phyloP scores from a whole-genome alignment of 2,888 invertebrate genomes.

The Epinotia demarniana region DNA sequence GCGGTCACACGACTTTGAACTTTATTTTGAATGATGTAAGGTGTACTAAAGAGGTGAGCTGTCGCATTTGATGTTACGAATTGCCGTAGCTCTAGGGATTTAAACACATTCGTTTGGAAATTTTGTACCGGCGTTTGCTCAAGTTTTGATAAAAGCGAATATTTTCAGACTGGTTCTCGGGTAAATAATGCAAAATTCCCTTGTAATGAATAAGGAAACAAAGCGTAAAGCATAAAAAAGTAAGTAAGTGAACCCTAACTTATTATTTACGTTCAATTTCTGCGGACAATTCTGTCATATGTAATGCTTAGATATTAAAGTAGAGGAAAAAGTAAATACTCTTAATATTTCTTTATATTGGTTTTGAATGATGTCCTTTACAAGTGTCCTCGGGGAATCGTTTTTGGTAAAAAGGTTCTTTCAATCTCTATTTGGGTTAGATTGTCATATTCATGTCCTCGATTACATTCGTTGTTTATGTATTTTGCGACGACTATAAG shows the following conservation, averaged over 20 bases:
- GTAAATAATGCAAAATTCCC: neutral
- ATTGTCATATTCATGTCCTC: neutral
- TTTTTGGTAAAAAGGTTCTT: slow-evolving; percentile 12
- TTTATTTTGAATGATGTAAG: neutral
- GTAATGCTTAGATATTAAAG: slow-evolving; percentile 20
- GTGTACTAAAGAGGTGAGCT: slow-evolving; percentile 5
- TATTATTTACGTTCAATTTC: slow-evolving; percentile 10
- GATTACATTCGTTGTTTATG: neutral
- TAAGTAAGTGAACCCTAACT: neutral
- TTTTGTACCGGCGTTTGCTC: slow-evolving; percentile 27
- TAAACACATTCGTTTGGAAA: slow-evolving; percentile 20
- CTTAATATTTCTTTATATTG: slow-evolving; percentile 24
- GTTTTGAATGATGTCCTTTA: slow-evolving; percentile 29
- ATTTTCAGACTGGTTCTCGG: slow-evolving; percentile 12
- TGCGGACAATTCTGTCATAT: slow-evolving; percentile 20
- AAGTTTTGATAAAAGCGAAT: slow-evolving; percentile 11
- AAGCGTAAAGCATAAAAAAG: too few species aligned
- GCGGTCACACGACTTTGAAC: slow-evolving; percentile 1
- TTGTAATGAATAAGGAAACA: too few species aligned
- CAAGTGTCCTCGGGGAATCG: slow-evolving; percentile 14
- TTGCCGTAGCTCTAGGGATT: slow-evolving; percentile 34
- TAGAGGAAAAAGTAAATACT: slow-evolving; percentile 10
- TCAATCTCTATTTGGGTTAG: slow-evolving; percentile 16
- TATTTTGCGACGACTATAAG: neutral
- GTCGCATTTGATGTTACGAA: slow-evolving; percentile 38